These are phyloP conservation scores for Pterophyllum scalare DNA, from an alignment of 2,113 vertebrate species.

Conservation along the genomic window DNA sequence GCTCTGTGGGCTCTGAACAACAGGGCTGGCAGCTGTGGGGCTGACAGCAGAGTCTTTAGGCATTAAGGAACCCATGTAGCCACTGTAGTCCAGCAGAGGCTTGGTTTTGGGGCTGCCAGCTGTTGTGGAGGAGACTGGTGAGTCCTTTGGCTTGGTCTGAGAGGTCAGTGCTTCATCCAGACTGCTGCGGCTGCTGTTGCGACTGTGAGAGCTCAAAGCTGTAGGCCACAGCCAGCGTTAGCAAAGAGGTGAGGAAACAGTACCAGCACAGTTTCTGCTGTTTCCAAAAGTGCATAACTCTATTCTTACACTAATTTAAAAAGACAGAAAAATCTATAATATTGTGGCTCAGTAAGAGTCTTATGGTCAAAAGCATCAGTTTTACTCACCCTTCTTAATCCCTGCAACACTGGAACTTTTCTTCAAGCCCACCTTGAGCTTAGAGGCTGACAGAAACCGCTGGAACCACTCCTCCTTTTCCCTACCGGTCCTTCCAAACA, in stretches of 20 bases:
- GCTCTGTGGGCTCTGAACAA: conserved; percentile 77
- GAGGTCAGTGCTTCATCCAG: conserved; percentile 85
- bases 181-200: conserved; percentile 91
- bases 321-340: not conserved
- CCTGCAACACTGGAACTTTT: conserved; percentile 75
- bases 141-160: conserved; percentile 86
- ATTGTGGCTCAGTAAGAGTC: too few species aligned
- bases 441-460: conserved; percentile 90
- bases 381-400: conserved; percentile 82
- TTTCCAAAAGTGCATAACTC: not conserved
- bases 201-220: conserved; percentile 85
- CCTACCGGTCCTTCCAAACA: conserved; percentile 95
- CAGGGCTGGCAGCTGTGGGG: conserved; percentile 75
- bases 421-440: conserved; percentile 84
- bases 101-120: conserved; percentile 79
- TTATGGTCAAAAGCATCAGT: not conserved
- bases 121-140: conserved; percentile 59
- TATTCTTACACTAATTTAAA: not conserved
- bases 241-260: not conserved
- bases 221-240: conserved; percentile 59
- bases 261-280: not conserved
- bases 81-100: conserved; percentile 86
- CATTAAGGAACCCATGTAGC: conserved; percentile 93
- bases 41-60: conserved; percentile 79
- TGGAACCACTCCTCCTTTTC: conserved; percentile 99